Evolutionary conservation across 2,113 vertebrate genomes (phyloP).

Genomic region (Dissostichus mawsoni): DNA sequence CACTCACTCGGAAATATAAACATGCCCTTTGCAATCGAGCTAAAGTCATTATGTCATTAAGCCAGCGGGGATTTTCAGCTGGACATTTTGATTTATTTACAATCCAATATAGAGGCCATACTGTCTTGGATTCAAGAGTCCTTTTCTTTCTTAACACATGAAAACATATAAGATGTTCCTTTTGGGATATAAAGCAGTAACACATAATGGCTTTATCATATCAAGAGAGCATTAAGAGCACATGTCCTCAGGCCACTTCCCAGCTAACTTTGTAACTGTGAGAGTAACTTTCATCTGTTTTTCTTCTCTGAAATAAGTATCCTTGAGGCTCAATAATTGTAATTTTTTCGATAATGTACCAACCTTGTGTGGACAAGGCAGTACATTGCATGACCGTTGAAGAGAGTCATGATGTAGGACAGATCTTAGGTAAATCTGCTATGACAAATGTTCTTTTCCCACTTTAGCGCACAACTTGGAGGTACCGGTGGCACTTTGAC

Average conservation of each 20-base stretch:
- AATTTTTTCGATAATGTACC: background rate
- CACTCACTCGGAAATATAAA: conserved; percentile 65
- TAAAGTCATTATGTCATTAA: conserved; percentile 66
- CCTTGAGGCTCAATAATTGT: no score
- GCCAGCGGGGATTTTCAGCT: conserved; percentile 48
- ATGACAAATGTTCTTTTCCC: background rate
- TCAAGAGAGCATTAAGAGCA: background rate
- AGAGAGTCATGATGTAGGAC: no score
- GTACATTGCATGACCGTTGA: no score
- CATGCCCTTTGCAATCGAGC: conserved; percentile 56
- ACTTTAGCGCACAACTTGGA: background rate
- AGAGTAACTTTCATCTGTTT: background rate
- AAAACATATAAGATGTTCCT: conserved; percentile 4
- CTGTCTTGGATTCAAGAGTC: background rate
- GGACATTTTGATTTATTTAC: conserved; percentile 47
- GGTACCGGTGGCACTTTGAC: background rate
- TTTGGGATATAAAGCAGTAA: background rate
- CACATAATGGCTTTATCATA: background rate
- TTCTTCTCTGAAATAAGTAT: background rate
- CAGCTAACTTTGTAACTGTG: background rate
- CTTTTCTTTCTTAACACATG: background rate
- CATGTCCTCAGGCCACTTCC: background rate
- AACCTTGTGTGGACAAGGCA: background rate
- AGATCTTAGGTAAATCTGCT: no score
- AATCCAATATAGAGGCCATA: conserved; percentile 19